Conservation (phyloP, 2,797 vertebrate genomes). For the Sarcoramphus papa region DNA sequence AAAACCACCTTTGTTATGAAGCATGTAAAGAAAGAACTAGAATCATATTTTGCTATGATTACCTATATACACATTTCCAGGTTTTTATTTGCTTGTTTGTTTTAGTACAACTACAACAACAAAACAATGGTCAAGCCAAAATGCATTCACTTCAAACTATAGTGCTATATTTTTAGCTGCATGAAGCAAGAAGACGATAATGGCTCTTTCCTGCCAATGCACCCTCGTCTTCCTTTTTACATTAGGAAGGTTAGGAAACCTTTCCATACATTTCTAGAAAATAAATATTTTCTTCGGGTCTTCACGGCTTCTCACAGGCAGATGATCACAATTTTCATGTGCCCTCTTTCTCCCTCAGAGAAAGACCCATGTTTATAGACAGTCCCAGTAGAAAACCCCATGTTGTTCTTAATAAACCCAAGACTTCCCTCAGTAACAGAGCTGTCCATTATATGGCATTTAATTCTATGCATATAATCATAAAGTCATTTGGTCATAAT, state of each 20-base stretch:
- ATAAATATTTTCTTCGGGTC: neutral
- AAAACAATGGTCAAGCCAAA: neutral
- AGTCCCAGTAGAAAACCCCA: neutral
- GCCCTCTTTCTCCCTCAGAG: neutral
- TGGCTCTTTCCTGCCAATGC: neutral
- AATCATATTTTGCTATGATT: neutral
- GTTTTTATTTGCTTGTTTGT: neutral
- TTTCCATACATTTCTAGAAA: neutral
- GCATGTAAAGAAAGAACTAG: neutral
- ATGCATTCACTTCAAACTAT: neutral
- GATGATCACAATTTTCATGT: neutral
- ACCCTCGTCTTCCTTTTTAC: neutral
- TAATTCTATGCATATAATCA: neutral
- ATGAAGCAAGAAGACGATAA: neutral
- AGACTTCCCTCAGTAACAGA: neutral
- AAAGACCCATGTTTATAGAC: neutral
- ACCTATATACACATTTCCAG: neutral
- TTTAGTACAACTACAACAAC: neutral
- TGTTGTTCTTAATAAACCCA: neutral
- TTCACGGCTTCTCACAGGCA: neutral
- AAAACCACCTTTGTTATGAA: neutral
- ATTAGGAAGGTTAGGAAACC: neutral
- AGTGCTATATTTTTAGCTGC: neutral
- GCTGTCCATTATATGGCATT: neutral
- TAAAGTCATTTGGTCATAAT: neutral